Base-by-base conservation (phyloP, 2,113 vertebrate species). In the Brachypteracias leptosomus region DNA sequence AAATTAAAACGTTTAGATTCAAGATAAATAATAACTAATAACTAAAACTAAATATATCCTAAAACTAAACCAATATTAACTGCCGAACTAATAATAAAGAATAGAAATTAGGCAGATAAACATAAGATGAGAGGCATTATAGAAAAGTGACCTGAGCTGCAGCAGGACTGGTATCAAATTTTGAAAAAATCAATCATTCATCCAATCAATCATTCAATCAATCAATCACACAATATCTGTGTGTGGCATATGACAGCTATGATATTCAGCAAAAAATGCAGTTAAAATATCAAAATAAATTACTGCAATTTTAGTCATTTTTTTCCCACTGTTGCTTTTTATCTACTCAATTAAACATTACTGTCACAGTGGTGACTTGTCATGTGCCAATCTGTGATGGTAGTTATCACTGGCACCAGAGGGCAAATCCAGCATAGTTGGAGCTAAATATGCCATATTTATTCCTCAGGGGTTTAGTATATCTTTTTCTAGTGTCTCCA, bases 181-280 rank as follows among this genome's bases (percentile, higher is more conserved):
- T 71, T 42, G 11, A 42, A 42, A 42, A 42, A 42, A 42, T 42
- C 42, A 74, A 2, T 4, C 4, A n/a, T 31, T 74, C 31, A 67
- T 5, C 73, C 42, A 51, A 40, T 54, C 20, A 42, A 51, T n/a
- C 13, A 71, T 38, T 71, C 24, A 33, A 29, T 65, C 36, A 66
- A 13, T 18, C 28, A 51, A 24, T 71, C n/a, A 68, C 20, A 38
- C 0, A 26, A 11, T 38, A 9, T 13, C 1, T 44, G 26, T n/a
- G 2, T 10, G 26, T 16, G 22, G 6, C 22, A 49, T 36, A 66
- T 0, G 0, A n/a, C 8, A 87, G 36, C 14, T 40, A 6, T 20
- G 14, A 59, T n/a, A 42, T 18, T 55, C 58, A 72, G 13, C 24
- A 35, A 88, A 92, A 84, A 75, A n/a, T 11, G 5, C 66, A 54